Percentiles rank a stretch among this genome's conserved stretches.
Conservation (phyloP, 2,113 vertebrate species). For the Sander lucioperca region DNA sequence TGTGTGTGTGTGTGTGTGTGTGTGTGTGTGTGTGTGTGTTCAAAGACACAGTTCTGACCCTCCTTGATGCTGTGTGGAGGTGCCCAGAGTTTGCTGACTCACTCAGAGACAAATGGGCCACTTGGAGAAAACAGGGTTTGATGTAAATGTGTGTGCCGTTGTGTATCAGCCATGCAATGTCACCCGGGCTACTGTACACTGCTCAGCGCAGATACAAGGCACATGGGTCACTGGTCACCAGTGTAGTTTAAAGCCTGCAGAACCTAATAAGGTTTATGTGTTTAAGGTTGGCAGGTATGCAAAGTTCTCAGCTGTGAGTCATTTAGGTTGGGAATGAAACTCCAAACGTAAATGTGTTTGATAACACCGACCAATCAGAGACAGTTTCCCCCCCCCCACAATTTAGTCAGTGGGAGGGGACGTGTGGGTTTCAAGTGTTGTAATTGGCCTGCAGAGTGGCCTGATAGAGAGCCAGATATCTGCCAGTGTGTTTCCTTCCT, state of each 20-base stretch:
- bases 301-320: slow-evolving; percentile 48
- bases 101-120: slow-evolving; percentile 74
- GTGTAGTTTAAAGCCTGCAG: slow-evolving; percentile 15
- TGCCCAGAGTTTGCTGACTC: slow-evolving; percentile 77
- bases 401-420: slow-evolving; percentile 32
- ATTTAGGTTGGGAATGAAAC: background rate
- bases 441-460: slow-evolving; percentile 38
- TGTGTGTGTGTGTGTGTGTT: slow-evolving; percentile 23
- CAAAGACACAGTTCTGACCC: slow-evolving; percentile 58
- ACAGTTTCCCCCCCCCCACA: background rate
- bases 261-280: slow-evolving; percentile 37
- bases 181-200: slow-evolving; percentile 46
- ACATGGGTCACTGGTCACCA: slow-evolving; percentile 27
- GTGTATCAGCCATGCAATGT: slow-evolving; percentile 53
- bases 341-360: background rate
- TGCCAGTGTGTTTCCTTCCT: slow-evolving; percentile 44
- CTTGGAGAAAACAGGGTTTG: slow-evolving; percentile 72
- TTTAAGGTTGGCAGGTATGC: slow-evolving; percentile 26
- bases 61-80: slow-evolving; percentile 67
- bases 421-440: slow-evolving; percentile 30
- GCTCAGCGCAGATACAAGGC: slow-evolving; percentile 19
- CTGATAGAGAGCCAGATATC: slow-evolving; percentile 43
- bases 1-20: slow-evolving; percentile 13
- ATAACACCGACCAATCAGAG: slow-evolving; percentile 16
- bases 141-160: slow-evolving; percentile 62